Base-by-base conservation (phyloP, 2,888 invertebrate species). In the Chorisops tibialis region DNA sequence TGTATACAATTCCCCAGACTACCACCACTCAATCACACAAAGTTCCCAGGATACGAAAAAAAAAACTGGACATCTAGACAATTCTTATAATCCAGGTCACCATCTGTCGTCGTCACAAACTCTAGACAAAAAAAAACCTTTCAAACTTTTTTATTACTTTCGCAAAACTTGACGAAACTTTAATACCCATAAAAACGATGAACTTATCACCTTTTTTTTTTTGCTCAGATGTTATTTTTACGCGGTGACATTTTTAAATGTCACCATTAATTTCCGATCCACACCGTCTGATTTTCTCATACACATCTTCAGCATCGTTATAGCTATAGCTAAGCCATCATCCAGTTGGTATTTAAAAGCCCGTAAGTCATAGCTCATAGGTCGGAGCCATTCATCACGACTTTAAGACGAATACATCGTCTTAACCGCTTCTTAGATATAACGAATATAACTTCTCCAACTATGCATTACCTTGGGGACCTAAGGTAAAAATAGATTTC, bases 131-230 rank as follows among this genome's bases (percentile, higher is more conserved):
- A 24, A 30, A 30, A 30, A 5, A 30, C 5, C 35, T 6, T 11
- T 5, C 2, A 12, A 45, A 56, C 43, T 35, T 56, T 56, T 56
- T 56, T 56, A 56, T 56, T 56, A 18, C 56, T 30, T 56, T 43
- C 45, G 45, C 24, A 56, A 56, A 56, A 56, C 16, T 56, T 56
- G 14, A 16, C 38, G 56, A 9, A 56, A 56, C 30, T 56, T 56
- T 56, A 43, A 56, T 45, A 18, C 19, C 45, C 24, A 45, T 43
- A 56, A 54, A 56, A 45, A 30, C 43, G 43, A 43, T 45, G 43
- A 56, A 56, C 56, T 56, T 56, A 56, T 56, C 56, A 56, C 56
- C 56, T 56, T 56, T 41, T 54, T 54, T 18, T 22, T 19, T 22
- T 54, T 24, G 12, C 21, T n/a, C 41, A 41, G 41, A 41, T 19